These are phyloP conservation scores for Mandrillus leucophaeus DNA, from an alignment of 2,113 vertebrate genomes.

Conservation along the genomic window DNA sequence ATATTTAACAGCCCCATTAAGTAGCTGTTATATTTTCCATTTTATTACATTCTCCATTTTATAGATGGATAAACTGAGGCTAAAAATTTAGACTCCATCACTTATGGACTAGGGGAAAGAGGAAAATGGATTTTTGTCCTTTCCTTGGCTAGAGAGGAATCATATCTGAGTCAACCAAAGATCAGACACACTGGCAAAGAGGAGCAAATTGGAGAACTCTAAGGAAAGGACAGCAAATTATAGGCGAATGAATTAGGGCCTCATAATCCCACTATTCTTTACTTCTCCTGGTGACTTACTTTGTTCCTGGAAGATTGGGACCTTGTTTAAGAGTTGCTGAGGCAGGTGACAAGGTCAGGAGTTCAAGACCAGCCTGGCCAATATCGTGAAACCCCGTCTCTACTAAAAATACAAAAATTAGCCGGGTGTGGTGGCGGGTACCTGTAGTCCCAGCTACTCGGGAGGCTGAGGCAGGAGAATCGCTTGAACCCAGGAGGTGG, in stretches of 20 bases:
- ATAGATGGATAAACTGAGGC: not conserved
- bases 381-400: no score
- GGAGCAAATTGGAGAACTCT: not conserved
- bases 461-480: no score
- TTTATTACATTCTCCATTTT: not conserved
- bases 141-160: not conserved
- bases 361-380: no score
- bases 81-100: not conserved
- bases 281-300: not conserved
- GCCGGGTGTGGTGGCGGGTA: no score
- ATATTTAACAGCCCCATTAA: not conserved
- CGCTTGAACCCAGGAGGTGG: no score
- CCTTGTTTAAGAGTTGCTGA: not conserved
- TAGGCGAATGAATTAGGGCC: not conserved
- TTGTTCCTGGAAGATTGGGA: not conserved
- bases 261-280: not conserved
- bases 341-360: no score
- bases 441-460: no score
- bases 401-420: no score
- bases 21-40: not conserved
- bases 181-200: not conserved
- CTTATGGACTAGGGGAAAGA: not conserved
- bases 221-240: not conserved
- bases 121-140: not conserved
- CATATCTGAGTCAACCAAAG: not conserved